A percentile compares a stretch with the other conserved stretches of the same genome.
These are phyloP conservation scores for Colletes collaris DNA, from an alignment of 2,888 invertebrate species.

Conservation along the genomic window DNA sequence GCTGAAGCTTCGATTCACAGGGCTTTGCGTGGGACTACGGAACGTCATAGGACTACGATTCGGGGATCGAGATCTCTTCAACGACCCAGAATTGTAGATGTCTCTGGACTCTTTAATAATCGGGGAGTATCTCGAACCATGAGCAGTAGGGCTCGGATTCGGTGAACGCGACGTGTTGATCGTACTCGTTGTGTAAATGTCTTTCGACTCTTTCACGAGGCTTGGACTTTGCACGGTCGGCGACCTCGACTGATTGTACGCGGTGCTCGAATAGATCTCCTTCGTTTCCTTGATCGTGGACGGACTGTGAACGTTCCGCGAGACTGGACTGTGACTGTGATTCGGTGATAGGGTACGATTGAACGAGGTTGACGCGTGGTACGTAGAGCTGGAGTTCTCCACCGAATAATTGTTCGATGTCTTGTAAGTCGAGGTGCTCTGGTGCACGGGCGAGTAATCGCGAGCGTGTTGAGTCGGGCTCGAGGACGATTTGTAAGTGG, in stretches of 20 bases:
- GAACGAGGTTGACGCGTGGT: slow-evolving; percentile 69
- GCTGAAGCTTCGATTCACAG: slow-evolving; percentile 76
- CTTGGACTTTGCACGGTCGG: slow-evolving; percentile 73
- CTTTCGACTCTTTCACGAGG: slow-evolving; percentile 77
- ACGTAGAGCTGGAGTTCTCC: slow-evolving; percentile 69
- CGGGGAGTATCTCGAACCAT: slow-evolving; percentile 47
- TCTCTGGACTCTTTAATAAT: slow-evolving; percentile 78
- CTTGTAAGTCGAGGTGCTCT: slow-evolving; percentile 68
- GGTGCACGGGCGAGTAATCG: slow-evolving; percentile 67
- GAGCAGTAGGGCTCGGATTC: slow-evolving; percentile 67
- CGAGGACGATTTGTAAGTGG: slow-evolving; percentile 73
- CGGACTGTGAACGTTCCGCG: slow-evolving; percentile 73
- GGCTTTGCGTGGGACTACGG: slow-evolving; percentile 73
- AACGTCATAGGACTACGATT: slow-evolving; percentile 74
- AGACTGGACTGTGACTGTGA: slow-evolving; percentile 62
- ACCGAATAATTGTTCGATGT: slow-evolving; percentile 66
- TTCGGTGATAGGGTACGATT: slow-evolving; percentile 74
- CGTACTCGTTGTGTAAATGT: slow-evolving; percentile 75
- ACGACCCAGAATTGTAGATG: slow-evolving; percentile 61
- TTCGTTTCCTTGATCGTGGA: slow-evolving; percentile 77
- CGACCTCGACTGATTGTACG: slow-evolving; percentile 66
- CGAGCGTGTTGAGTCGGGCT: slow-evolving; percentile 72
- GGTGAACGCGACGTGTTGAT: slow-evolving; percentile 75
- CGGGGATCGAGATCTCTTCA: slow-evolving; percentile 76
- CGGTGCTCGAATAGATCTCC: slow-evolving; percentile 75